Evolutionary conservation across 64 coral and sea anemone species (phyloP), one percentile per base, ranked within the genome.

Genomic region (Dendrophyllia cribrosa): DNA sequence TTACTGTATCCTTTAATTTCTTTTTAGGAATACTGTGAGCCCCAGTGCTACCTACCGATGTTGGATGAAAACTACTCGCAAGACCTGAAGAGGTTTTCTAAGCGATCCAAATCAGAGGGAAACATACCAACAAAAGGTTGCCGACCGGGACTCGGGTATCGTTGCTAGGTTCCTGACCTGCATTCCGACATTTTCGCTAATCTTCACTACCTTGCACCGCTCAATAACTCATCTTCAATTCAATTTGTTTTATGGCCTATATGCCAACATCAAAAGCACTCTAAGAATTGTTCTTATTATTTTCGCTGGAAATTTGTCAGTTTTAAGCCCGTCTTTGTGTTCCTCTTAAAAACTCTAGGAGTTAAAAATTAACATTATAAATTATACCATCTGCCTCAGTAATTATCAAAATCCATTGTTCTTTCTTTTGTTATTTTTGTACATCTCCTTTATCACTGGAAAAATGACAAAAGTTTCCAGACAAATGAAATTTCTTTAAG

Each of bases 41-140:
- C 97, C 11, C 94, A 96, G 44, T 51, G 56, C 7, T 99, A 99
- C 45, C 59, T 94, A 5, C 58, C 89, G 23, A 99, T 99, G 97
- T 59, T 91, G 72, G 94, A 99, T 70, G 97, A 99, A 76, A 93
- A 80, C 43, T 74, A 74, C 47, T 59, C 78, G 3, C 87, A 91
- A 85, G 97, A 99, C 3, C 81, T 96, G 1, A 99, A 93, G 48
- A 82, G 69, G 71, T 99, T 99, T 68, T 79, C 94, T 13, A 96
- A 94, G 64, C 66, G 97, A 44, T 99, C 97, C 10, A 99, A 99
- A 67, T 91, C 97, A 66, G 97, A 96, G 23, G 94, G 87, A 49
- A 92, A 88, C 55, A 83, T 82, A 11, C 88, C 86, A n/a, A 87
- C 92, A 60, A 98, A 98, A 64, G 68, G 71, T 16, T 93, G 88